Evolutionary conservation across 1,140 invertebrate species (phyloP).

Genomic region (Trichonephila clavipes): DNA sequence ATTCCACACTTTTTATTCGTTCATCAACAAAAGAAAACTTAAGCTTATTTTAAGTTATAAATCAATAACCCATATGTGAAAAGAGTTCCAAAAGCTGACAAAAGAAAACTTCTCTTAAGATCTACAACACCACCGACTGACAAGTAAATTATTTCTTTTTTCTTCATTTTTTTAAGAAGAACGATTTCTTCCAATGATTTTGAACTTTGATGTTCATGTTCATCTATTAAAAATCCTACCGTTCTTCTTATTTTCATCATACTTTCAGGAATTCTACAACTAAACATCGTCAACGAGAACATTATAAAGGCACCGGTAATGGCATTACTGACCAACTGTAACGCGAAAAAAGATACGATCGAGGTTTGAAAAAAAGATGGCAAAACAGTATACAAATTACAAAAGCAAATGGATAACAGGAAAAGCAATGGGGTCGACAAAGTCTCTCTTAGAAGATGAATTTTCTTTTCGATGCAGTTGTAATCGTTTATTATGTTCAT

Average conservation of each 20-base stretch:
- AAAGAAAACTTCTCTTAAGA: not conserved
- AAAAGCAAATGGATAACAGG: not conserved
- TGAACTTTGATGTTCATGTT: not conserved
- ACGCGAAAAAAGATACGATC: not conserved
- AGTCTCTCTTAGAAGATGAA: not conserved
- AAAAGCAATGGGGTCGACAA: not conserved
- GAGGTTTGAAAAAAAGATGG: not conserved
- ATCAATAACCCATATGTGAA: not conserved
- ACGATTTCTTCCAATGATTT: too few relatives aligned
- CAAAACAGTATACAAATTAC: not conserved
- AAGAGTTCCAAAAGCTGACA: not conserved
- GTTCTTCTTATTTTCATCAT: not conserved
- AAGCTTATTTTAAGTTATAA: not conserved
- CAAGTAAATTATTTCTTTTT: not conserved
- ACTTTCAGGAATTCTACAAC: not conserved
- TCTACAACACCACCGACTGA: not conserved
- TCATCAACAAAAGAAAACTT: too few relatives aligned
- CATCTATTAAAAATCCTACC: not conserved
- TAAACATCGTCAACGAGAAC: not conserved
- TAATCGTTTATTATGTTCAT: not conserved
- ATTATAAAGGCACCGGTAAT: not conserved
- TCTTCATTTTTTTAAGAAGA: not conserved
- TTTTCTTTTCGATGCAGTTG: not conserved
- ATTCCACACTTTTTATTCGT: too few relatives aligned
- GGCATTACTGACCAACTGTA: not conserved